These are phyloP conservation scores for Stictocephala bisonia DNA, from an alignment of 2,888 invertebrate species.

Conservation along the genomic window DNA sequence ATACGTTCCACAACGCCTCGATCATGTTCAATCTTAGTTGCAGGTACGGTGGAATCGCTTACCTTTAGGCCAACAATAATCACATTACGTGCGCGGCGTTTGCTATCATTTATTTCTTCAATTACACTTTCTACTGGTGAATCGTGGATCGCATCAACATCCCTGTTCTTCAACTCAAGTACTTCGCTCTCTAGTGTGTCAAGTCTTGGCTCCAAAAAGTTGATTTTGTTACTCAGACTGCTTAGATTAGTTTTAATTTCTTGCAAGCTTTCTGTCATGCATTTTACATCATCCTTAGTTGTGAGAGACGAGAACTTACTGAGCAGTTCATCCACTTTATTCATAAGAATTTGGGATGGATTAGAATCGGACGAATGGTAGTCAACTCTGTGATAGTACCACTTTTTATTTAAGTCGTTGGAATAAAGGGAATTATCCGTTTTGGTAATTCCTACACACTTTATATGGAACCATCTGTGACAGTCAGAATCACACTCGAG, in stretches of 20 bases:
- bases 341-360: neutral
- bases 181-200: slow-evolving; percentile 6
- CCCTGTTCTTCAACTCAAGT: neutral
- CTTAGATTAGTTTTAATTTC: slow-evolving; percentile 8
- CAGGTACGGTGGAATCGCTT: neutral
- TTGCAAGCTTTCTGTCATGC: neutral
- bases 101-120: neutral
- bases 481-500: neutral
- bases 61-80: neutral
- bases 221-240: slow-evolving; percentile 5
- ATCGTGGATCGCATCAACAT: neutral
- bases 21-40: neutral
- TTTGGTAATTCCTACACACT: neutral
- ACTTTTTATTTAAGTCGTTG: neutral
- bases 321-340: neutral
- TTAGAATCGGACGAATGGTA: neutral
- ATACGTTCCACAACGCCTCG: neutral
- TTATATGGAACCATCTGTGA: neutral
- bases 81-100: neutral
- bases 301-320: slow-evolving; percentile 1
- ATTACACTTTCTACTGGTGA: neutral
- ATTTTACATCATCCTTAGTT: neutral
- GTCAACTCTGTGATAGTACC: slow-evolving; percentile 8
- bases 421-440: neutral
- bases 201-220: neutral